These are phyloP conservation scores for Pteria penguin DNA, from an alignment of 2,888 invertebrate genomes.

Conservation along the genomic window DNA sequence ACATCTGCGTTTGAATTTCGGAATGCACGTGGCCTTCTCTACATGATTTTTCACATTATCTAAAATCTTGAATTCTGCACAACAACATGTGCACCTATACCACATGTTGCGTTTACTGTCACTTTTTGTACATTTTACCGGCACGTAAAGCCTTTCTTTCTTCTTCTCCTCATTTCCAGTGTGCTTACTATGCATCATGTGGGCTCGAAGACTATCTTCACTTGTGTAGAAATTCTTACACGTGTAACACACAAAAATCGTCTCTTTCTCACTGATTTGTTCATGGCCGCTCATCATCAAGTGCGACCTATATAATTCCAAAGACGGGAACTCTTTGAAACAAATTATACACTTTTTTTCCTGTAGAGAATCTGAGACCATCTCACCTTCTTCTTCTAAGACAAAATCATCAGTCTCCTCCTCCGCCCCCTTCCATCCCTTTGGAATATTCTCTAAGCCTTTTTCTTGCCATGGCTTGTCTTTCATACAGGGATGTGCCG, in stretches of 20 bases:
- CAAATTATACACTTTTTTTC: background rate
- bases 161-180: background rate
- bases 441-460: too few species aligned
- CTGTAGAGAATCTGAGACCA: background rate
- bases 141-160: background rate
- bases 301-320: background rate
- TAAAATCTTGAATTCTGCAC: background rate
- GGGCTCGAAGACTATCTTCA: background rate
- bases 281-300: background rate
- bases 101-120: background rate
- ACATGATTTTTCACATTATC: background rate
- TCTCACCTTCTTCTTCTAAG: background rate
- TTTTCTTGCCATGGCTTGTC: background rate
- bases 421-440: background rate
- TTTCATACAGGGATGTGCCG: background rate
- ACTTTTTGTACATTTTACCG: background rate
- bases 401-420: background rate
- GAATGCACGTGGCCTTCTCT: background rate
- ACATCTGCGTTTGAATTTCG: background rate
- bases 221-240: background rate
- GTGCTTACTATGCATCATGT: background rate
- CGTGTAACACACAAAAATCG: background rate
- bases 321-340: background rate
- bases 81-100: background rate
- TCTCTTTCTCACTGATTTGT: background rate